Evolutionary conservation across 2,888 invertebrate genomes (phyloP), one percentile per base, ranked within the genome.

Genomic region (Andrena flavipes): DNA sequence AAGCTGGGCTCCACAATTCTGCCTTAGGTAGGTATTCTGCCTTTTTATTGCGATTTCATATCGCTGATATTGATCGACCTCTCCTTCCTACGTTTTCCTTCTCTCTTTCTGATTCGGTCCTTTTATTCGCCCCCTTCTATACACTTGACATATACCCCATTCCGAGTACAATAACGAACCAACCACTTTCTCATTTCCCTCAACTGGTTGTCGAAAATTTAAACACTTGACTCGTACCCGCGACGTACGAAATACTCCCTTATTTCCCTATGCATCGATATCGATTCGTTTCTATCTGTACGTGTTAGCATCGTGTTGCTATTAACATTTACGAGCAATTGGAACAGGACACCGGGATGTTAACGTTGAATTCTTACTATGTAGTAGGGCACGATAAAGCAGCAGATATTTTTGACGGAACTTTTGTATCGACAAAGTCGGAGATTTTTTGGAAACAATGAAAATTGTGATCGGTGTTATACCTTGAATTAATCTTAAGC

Each of bases 351-450:
- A 63, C 84, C 65, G 74, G 83, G 49, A 54, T 65, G 62, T 42
- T 75, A 56, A 81, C 59, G 69, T 76, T 78, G 59, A 73, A 77
- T 77, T 87, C 82, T 71, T 71, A 84, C 56, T 76, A 80, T 68
- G 87, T 68, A 69, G 54, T 51, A 68, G 20, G 87, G 20, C 88
- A 86, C 84, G 85, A 87, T 84, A 88, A 88, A 73, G 88, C 87
- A 89, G 88, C 89, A 56, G 86, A 91, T 91, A 91, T 91, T 91
- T 91, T 91, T 90, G 91, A 92, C 87, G 89, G 89, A 87, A 90
- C 83, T 91, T 91, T 91, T 91, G 87, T 91, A 91, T 89, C 82
- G 90, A 88, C 76, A 64, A 77, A 85, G 80, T 84, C 79, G 73
- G 85, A 84, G 81, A 88, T 80, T 87, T 90, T 88, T 85, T 80